Evolutionary conservation across 2,797 vertebrate genomes (phyloP).

Genomic region (Serranus cabrilla): DNA sequence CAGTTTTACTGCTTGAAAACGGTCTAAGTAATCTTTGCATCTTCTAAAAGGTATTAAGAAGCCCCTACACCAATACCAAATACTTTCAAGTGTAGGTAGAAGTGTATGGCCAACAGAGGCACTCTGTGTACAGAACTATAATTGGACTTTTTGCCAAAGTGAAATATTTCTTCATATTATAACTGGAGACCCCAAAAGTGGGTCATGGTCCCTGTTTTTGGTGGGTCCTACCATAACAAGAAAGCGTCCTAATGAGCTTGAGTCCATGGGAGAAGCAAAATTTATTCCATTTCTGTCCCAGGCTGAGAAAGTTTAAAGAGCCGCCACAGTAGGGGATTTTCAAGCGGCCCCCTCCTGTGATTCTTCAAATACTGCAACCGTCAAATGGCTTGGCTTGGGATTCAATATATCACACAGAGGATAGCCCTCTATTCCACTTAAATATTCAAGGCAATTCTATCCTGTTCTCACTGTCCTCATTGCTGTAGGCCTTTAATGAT

Average conservation of each 20-base stretch:
- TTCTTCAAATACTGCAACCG: slow-evolving; percentile 76
- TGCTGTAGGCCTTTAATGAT: slow-evolving; percentile 60
- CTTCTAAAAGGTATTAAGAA: not conserved
- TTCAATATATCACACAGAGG: slow-evolving; percentile 67
- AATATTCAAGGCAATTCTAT: slow-evolving; percentile 65
- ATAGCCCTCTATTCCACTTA: slow-evolving; percentile 62
- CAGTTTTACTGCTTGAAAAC: not conserved
- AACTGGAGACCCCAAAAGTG: slow-evolving; percentile 61
- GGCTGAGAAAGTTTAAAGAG: slow-evolving; percentile 78
- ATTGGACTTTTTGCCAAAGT: slow-evolving; percentile 35
- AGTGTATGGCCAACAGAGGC: not conserved
- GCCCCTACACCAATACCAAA: not conserved
- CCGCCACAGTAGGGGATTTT: slow-evolving; percentile 76
- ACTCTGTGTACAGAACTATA: slow-evolving; percentile 9
- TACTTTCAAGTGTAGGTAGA: not conserved
- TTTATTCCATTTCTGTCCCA: slow-evolving; percentile 74
- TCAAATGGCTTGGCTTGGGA: slow-evolving; percentile 78
- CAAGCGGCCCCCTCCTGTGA: slow-evolving; percentile 76
- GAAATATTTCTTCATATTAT: slow-evolving; percentile 47
- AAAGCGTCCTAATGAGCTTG: slow-evolving; percentile 74
- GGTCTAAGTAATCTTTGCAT: not conserved
- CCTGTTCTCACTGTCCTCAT: slow-evolving; percentile 51
- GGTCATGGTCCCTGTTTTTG: slow-evolving; percentile 71
- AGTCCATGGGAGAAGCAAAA: slow-evolving; percentile 63
- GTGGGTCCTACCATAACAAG: slow-evolving; percentile 65